Evolutionary conservation across 2,113 vertebrate species (phyloP), one percentile per base, ranked within the genome.

Genomic region (Passer domesticus): DNA sequence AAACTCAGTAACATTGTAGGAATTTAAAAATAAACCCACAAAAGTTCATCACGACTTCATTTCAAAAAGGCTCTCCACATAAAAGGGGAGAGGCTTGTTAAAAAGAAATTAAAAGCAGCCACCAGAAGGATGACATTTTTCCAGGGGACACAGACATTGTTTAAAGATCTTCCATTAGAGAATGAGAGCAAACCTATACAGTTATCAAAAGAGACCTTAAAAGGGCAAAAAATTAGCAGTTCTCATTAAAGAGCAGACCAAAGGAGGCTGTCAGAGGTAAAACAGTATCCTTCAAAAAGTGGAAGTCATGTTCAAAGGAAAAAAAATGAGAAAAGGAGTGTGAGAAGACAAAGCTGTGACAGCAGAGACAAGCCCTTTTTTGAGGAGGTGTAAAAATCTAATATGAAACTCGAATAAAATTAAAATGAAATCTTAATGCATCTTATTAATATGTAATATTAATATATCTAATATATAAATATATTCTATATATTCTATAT

Each of bases 171-270:
- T 80, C 84, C 46, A 87, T 87, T 91, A 94, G 81, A 79, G 41
- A 80, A 94, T 92, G 92, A 95, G 73, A 97, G 49, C 37, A 87
- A 92, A 72, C 89, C 83, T 68, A 91, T 56, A 92, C 80, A 75
- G 78, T 82, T 95, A 96, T 92, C 87, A 96, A 75, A 94, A 94
- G 74, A 82, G 58, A 94, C 62, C 76, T 56, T 55, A 89, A 95
- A 95, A 94, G 77, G 69, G 77, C 13, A 78, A 92, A 95, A 95
- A 95, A 96, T 94, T 69, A 96, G 83, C 92, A 84, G 62, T 62
- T 91, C 64, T 95, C 44, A 37, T 91, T 84, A 95, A 81, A 92
- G 64, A 67, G 20, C 41, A 1, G 1, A 82, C 52, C 82, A 75
- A 75, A 95, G 74, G 77, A 95, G 69, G 7, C 33, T 70, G 69